Evolutionary conservation across 2,888 invertebrate species (phyloP), one percentile per base, ranked within the genome.

Genomic region (Spialia ferax): DNA sequence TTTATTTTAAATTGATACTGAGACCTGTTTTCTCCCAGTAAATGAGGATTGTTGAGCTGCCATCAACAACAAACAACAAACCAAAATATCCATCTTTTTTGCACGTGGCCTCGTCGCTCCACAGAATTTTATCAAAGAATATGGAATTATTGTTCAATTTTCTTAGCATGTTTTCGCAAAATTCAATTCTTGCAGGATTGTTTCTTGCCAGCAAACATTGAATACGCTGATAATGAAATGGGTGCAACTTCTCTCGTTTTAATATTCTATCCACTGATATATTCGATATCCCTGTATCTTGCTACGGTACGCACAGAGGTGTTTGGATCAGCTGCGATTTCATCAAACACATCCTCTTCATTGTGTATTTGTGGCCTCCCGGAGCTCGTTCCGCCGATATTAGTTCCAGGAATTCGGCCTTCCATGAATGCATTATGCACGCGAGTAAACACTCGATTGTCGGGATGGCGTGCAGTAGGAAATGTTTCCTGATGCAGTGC

Each of bases 1-100:
- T 75, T 75, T 8, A 75, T 48, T 55, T 75, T 73, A 29, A 75
- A 77, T 50, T 70, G 74, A 54, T 74, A 70, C 64, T 77, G 73
- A 26, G 74, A 78, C 59, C 48, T 69, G 52, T 73, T 68, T 72
- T 74, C 48, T 60, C 72, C 42, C 69, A 73, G 71, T 48, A 72
- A 54, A 29, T 73, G 71, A 8, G 73, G 73, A 6, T 42, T 42
- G n/a, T 2, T 42, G n/a, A 15, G 42, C 15, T 42, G 42, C 15
- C 42, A 42, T 4, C 42, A 15, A 4, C 4, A n/a, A n/a, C n/a
- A n/a, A n/a, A n/a, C n/a, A n/a, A 15, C 42, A 42, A 15, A 15
- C 15, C 5, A 42, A 42, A 42, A 15, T 42, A 42, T 42, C 15
- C 42, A 15, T 42, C 42, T 15, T 15, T 42, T 42, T 42, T 42